phyloP scores from a whole-genome alignment of 2,113 vertebrate species.

The Eptesicus fuscus region DNA sequence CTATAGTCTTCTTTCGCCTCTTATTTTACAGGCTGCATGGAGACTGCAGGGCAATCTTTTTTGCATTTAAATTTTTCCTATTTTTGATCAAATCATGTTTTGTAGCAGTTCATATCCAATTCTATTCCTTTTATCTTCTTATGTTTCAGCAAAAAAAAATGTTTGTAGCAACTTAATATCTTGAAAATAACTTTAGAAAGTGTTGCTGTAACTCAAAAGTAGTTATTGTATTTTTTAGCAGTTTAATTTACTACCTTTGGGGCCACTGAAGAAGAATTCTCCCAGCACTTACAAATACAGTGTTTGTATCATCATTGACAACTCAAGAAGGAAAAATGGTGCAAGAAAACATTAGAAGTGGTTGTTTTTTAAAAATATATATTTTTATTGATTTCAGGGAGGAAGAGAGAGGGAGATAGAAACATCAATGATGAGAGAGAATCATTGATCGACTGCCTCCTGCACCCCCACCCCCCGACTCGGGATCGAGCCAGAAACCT shows the following conservation, averaged over 20 bases:
- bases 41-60: not conserved
- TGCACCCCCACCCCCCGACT: no score
- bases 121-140: conserved; percentile 20
- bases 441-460: no score
- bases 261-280: conserved; percentile 41
- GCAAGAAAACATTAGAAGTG: conserved; percentile 42
- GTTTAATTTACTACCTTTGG: conserved; percentile 56
- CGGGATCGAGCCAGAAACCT: no score
- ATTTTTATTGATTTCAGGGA: no score
- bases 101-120: not conserved
- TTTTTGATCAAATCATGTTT: not conserved
- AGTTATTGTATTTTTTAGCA: conserved; percentile 35
- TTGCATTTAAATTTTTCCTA: not conserved
- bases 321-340: conserved; percentile 17
- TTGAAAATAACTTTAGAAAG: conserved; percentile 59
- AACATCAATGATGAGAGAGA: no score
- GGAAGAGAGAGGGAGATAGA: no score
- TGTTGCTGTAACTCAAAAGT: conserved; percentile 25
- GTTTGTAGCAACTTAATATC: conserved; percentile 10
- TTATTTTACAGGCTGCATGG: not conserved
- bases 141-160: conserved; percentile 41
- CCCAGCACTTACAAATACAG: conserved; percentile 26
- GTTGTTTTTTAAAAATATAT: no score
- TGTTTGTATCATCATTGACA: conserved; percentile 21
- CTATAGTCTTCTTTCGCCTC: fast-evolving